Evolutionary conservation across 2,113 vertebrate species (phyloP).

Genomic region (Etheostoma spectabile): DNA sequence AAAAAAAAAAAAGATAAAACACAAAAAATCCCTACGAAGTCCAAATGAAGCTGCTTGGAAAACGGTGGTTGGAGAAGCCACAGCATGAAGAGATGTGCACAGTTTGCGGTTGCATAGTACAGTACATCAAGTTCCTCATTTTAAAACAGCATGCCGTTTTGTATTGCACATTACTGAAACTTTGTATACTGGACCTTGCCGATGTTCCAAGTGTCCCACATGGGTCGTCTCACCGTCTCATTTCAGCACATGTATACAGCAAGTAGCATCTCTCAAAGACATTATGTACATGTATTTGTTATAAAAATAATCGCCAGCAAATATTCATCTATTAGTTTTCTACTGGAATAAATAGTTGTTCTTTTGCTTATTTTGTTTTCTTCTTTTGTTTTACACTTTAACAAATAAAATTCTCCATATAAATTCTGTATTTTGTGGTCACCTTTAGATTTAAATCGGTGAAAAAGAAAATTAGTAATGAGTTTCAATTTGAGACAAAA

Average conservation of each 20-base stretch:
- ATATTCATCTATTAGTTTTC: conserved; percentile 66
- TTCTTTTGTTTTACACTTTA: conserved; percentile 47
- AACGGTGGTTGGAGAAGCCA: conserved; percentile 69
- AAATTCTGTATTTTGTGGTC: conserved; percentile 35
- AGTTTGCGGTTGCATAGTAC: conserved; percentile 83
- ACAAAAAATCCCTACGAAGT: conserved; percentile 68
- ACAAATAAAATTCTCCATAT: conserved; percentile 53
- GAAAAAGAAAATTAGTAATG: conserved; percentile 1
- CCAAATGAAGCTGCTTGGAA: conserved; percentile 77
- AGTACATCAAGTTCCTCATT: conserved; percentile 79
- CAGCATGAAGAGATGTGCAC: conserved; percentile 80
- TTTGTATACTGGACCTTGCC: conserved; percentile 70
- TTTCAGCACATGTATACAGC: conserved; percentile 71
- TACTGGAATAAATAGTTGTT: conserved; percentile 63
- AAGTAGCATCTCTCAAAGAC: conserved; percentile 77
- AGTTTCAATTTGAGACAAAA: conserved; percentile 29
- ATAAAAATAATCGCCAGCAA: conserved; percentile 78
- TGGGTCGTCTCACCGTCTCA: conserved; percentile 46
- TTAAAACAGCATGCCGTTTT: conserved; percentile 80
- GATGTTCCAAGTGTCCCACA: conserved; percentile 51
- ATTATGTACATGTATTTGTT: conserved; percentile 76
- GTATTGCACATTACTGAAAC: conserved; percentile 78
- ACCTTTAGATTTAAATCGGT: conserved; percentile 37
- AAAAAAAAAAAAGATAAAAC: conserved; percentile 58
- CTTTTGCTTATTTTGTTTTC: conserved; percentile 36